Percentiles rank a stretch among this genome's conserved stretches.
phyloP scores from a whole-genome alignment of 2,113 vertebrate species.

The Xiphorhynchus elegans region DNA sequence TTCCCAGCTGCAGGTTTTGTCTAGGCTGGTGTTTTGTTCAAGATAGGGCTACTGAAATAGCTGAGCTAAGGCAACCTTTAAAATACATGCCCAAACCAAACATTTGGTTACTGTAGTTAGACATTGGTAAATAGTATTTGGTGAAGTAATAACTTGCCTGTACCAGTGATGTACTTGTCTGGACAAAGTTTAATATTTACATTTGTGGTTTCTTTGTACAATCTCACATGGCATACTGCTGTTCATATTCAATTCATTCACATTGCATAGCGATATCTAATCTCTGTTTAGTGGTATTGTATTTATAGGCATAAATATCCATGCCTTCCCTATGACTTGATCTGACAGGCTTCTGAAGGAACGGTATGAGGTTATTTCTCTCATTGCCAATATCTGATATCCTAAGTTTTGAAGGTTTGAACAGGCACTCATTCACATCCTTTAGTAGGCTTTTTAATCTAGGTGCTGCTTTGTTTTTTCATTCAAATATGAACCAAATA shows the following conservation, averaged over 20 bases:
- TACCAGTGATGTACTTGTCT: conserved; percentile 9
- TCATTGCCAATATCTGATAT: neutral
- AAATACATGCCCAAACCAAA: conserved; percentile 42
- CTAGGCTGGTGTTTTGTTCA: neutral
- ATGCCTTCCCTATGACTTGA: neutral
- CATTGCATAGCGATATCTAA: neutral
- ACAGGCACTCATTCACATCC: neutral
- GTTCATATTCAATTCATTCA: neutral
- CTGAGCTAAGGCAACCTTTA: conserved; percentile 41
- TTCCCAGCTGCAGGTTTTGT: neutral
- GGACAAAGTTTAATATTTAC: conserved; percentile 52
- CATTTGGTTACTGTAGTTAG: conserved; percentile 41
- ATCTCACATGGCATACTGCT: neutral
- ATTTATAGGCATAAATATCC: neutral
- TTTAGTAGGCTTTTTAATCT: neutral
- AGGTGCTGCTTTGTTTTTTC: neutral
- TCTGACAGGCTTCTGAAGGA: neutral
- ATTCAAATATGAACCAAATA: neutral
- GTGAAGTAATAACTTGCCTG: conserved; percentile 43
- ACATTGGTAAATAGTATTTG: conserved; percentile 17
- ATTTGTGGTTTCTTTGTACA: conserved; percentile 29
- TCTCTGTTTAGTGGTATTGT: neutral
- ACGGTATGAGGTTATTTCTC: neutral
- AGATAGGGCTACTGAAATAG: neutral
- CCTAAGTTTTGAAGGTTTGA: neutral